These are phyloP conservation scores for Haliclona indistincta DNA, from an alignment of 37 sponge, comb jelly and placozoan genomes.

Conservation along the genomic window DNA sequence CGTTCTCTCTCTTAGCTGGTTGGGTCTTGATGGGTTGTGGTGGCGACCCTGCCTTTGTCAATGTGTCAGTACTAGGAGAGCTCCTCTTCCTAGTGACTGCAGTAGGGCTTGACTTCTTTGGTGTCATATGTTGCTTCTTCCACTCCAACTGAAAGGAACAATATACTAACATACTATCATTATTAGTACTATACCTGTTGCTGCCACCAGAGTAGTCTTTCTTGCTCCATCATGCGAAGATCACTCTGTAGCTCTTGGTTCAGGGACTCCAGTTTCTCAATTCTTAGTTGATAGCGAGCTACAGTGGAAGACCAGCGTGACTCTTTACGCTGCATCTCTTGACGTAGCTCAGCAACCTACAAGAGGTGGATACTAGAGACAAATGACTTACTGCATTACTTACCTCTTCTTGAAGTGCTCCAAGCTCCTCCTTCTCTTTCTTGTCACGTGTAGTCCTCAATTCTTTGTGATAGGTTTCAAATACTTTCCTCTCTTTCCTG, in stretches of 20 bases:
- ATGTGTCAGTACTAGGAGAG: no score
- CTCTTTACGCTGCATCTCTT: slow-evolving; percentile 59
- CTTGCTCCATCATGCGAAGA: slow-evolving; percentile 74
- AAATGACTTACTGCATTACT: not conserved
- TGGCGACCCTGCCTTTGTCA: no score
- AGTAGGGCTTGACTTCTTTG: no score
- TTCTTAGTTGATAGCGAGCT: slow-evolving; percentile 48
- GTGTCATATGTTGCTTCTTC: no score
- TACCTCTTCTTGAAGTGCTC: slow-evolving; percentile 59
- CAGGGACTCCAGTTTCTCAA: slow-evolving; percentile 62
- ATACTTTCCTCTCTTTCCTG: slow-evolving; percentile 75
- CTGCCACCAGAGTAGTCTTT: slow-evolving; percentile 77
- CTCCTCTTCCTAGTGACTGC: no score
- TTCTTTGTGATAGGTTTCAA: slow-evolving; percentile 68
- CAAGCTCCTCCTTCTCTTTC: slow-evolving; percentile 74
- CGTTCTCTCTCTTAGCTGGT: no score
- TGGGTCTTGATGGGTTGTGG: no score
- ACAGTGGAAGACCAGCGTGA: slow-evolving; percentile 72
- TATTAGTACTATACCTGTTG: slow-evolving; percentile 26
- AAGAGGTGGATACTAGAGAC: no score
- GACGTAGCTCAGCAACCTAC: slow-evolving; percentile 42
- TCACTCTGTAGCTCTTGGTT: slow-evolving; percentile 82
- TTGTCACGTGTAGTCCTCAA: slow-evolving; percentile 41
- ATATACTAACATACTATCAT: not conserved
- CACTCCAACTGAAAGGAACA: no score